Evolutionary conservation across 2,113 vertebrate genomes (phyloP).

Genomic region (Onychorhynchus coronatus): DNA sequence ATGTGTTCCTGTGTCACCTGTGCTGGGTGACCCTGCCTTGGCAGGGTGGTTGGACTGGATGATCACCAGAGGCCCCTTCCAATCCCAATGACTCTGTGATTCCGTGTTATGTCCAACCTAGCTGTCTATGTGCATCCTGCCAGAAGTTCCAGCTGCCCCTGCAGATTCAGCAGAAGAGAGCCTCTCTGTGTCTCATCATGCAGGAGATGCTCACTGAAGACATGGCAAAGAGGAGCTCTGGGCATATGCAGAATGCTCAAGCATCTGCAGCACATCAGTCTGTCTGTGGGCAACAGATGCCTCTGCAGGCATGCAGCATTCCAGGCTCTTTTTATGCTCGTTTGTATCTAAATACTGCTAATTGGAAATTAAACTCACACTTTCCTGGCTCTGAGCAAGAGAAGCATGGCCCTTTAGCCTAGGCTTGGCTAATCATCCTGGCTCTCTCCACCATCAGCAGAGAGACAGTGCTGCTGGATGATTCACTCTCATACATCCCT

Average conservation of each 20-base stretch:
- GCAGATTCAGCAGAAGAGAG: background rate
- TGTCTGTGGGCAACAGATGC: background rate
- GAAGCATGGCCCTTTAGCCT: background rate
- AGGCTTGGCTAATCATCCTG: background rate
- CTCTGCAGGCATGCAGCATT: background rate
- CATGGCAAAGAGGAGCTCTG: background rate
- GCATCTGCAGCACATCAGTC: background rate
- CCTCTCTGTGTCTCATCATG: background rate
- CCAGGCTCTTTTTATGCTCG: background rate
- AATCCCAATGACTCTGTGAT: background rate
- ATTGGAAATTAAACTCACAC: background rate
- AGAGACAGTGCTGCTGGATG: background rate
- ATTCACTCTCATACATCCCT: background rate
- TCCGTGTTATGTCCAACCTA: background rate
- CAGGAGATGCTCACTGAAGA: background rate
- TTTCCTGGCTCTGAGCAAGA: background rate
- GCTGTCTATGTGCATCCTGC: background rate
- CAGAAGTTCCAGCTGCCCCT: background rate
- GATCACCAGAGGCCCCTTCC: background rate
- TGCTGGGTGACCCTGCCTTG: background rate
- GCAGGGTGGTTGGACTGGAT: background rate
- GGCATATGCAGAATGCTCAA: background rate
- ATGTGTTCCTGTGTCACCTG: background rate
- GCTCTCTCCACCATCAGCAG: background rate
- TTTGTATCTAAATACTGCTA: constrained; percentile 10